Conservation (phyloP, 2,888 invertebrate genomes). For the Lithophane socia region DNA sequence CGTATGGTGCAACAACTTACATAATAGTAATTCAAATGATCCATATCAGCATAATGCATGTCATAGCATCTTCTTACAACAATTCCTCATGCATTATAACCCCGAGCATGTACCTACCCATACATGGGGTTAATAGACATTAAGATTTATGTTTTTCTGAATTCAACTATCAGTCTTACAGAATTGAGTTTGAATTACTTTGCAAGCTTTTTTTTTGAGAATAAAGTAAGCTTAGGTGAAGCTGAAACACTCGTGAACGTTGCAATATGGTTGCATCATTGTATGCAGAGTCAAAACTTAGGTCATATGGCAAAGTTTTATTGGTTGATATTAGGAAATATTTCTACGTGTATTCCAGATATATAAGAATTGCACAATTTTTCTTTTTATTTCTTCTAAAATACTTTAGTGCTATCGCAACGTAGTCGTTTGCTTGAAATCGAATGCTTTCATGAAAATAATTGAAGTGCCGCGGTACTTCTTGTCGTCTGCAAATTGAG, state of each 20-base stretch:
- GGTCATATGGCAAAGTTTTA: constrained; percentile 39
- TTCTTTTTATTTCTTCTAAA: constrained; percentile 4
- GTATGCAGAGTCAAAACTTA: constrained; percentile 38
- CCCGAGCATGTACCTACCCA: constrained; percentile 21
- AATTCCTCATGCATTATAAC: constrained; percentile 28
- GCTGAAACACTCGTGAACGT: constrained; percentile 30
- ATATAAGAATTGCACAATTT: not conserved
- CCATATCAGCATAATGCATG: constrained; percentile 55
- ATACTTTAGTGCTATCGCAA: not conserved
- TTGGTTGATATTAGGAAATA: constrained; percentile 50
- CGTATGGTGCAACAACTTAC: constrained; percentile 46
- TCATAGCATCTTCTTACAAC: constrained; percentile 59
- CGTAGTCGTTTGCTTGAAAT: constrained; percentile 7
- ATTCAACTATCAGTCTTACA: constrained; percentile 17
- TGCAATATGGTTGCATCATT: constrained; percentile 43
- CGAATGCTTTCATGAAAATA: constrained; percentile 19
- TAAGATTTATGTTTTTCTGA: not conserved
- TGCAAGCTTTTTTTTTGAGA: constrained; percentile 21
- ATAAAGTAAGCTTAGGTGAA: constrained; percentile 17
- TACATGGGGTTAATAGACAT: constrained; percentile 13
- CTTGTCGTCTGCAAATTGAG: constrained; percentile 12
- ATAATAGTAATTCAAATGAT: constrained; percentile 56
- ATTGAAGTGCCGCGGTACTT: not conserved
- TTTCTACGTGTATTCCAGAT: constrained; percentile 12
- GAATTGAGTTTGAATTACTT: constrained; percentile 15